A percentile compares a stretch with the other conserved stretches of the same genome.
Conservation (phyloP, 1,140 invertebrate species). For the Eciton burchellii region DNA sequence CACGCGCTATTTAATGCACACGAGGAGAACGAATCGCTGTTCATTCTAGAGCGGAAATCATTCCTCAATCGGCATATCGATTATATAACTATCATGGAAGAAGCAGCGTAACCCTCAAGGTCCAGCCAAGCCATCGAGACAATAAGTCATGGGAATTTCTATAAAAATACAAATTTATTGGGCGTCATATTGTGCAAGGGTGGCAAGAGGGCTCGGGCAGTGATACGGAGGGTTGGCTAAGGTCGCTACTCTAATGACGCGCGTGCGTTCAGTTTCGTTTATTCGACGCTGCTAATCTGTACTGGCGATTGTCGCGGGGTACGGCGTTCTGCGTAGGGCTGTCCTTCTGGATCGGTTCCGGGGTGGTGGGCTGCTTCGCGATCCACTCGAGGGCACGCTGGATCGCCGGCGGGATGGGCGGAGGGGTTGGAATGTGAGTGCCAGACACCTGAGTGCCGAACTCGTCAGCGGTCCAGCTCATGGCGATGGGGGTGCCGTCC, state of each 20-base stretch:
- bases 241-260: background rate
- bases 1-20: constrained; percentile 6
- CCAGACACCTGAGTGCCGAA: constrained; percentile 86
- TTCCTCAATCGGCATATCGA: background rate
- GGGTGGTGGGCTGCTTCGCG: constrained; percentile 83
- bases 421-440: constrained; percentile 90
- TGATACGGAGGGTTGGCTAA: background rate
- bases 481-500: constrained; percentile 84
- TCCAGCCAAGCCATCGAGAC: background rate
- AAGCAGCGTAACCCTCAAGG: background rate
- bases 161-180: constrained; percentile 63
- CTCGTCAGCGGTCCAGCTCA: constrained; percentile 86
- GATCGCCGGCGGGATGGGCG: constrained; percentile 92
- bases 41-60: background rate
- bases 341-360: constrained; percentile 72
- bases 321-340: constrained; percentile 63
- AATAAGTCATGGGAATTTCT: constrained; percentile 24
- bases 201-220: background rate
- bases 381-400: constrained; percentile 90
- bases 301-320: constrained; percentile 38
- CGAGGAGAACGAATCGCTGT: background rate
- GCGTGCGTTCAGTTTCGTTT: constrained; percentile 60
- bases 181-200: background rate
- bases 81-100: background rate
- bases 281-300: constrained; percentile 42